phyloP scores from a whole-genome alignment of 2,797 vertebrate species.

The Rhabdomys pumilio region DNA sequence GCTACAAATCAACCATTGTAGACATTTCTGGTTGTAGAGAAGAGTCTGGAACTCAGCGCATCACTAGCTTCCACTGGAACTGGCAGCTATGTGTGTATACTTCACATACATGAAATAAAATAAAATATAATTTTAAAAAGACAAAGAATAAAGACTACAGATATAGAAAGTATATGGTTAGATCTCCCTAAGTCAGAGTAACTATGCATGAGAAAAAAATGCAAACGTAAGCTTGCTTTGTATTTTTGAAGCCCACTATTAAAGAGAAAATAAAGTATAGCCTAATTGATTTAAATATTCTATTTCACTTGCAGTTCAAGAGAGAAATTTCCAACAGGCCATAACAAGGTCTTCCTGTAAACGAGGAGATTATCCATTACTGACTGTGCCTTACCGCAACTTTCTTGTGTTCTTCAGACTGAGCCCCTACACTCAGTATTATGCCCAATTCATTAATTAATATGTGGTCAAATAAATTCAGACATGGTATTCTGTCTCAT shows the following conservation, averaged over 20 bases:
- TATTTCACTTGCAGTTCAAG: background rate
- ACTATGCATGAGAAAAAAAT: background rate
- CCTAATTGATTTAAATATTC: background rate
- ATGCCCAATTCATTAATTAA: background rate
- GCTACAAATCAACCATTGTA: background rate
- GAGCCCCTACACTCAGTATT: background rate
- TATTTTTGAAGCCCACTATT: background rate
- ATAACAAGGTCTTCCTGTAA: background rate
- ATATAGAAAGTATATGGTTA: background rate
- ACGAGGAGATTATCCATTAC: accelerated
- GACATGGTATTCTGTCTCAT: background rate
- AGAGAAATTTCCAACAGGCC: background rate
- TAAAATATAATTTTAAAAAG: background rate
- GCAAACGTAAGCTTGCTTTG: background rate
- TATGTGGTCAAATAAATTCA: background rate
- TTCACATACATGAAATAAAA: background rate
- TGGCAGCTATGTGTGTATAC: background rate
- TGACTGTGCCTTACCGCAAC: background rate
- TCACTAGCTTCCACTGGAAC: background rate
- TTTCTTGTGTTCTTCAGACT: background rate
- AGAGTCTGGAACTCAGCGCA: background rate
- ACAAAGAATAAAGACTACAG: background rate
- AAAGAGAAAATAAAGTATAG: background rate
- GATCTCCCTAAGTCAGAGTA: background rate
- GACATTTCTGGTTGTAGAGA: background rate